A percentile compares a stretch with the other conserved stretches of the same genome.
These are phyloP conservation scores for Trachurus trachurus DNA, from an alignment of 2,797 vertebrate species.

Conservation along the genomic window DNA sequence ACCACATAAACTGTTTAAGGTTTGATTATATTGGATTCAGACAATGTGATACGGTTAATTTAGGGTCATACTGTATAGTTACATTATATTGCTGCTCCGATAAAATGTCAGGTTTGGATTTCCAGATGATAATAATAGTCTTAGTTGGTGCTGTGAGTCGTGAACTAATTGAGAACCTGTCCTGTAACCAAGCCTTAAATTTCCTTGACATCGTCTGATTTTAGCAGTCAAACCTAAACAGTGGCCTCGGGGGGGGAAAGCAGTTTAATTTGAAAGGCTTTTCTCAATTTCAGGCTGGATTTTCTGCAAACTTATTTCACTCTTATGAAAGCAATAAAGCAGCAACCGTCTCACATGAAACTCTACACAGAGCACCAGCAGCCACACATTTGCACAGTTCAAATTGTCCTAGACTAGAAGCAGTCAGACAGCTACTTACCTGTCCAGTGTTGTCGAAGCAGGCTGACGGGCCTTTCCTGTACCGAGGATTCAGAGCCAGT, in stretches of 20 bases:
- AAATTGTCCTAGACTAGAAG: conserved; percentile 12
- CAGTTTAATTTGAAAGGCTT: conserved; percentile 33
- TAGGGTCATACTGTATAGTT: background rate
- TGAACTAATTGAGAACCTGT: background rate
- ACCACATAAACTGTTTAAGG: too few species aligned
- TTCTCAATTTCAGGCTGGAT: conserved; percentile 24
- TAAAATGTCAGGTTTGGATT: background rate
- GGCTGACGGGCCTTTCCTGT: conserved; percentile 91
- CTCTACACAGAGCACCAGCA: conserved; percentile 12
- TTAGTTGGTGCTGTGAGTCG: background rate
- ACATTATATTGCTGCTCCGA: conserved; percentile 6
- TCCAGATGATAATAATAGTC: background rate
- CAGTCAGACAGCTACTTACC: conserved; percentile 84
- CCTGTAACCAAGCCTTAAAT: background rate
- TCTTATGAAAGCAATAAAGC: conserved; percentile 32
- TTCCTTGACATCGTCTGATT: conserved; percentile 17
- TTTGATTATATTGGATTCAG: background rate
- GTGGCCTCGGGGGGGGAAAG: conserved; percentile 21
- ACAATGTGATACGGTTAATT: background rate
- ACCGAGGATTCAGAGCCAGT: conserved; percentile 91
- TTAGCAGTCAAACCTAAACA: conserved; percentile 29
- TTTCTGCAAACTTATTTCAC: conserved; percentile 35
- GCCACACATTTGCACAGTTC: background rate
- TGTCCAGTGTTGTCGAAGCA: conserved; percentile 93
- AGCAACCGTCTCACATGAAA: conserved; percentile 16